These are phyloP conservation scores for Ispidina lecontei DNA, from an alignment of 2,797 vertebrate genomes.

Conservation along the genomic window DNA sequence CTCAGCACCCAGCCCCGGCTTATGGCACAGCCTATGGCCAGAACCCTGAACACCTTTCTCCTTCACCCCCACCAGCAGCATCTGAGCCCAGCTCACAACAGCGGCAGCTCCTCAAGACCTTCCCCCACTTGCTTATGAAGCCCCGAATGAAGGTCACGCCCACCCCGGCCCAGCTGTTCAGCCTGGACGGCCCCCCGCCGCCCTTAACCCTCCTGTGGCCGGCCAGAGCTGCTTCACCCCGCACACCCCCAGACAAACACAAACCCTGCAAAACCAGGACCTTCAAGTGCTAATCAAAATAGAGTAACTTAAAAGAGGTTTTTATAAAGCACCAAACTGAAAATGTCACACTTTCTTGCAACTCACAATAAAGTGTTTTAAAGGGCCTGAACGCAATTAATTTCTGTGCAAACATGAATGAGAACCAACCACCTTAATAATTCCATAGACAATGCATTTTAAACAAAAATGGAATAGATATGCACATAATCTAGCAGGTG, in stretches of 20 bases:
- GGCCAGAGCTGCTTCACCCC: fast-evolving
- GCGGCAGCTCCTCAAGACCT: fast-evolving
- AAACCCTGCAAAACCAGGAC: neutral
- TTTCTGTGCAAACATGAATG: neutral
- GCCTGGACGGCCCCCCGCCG: too few relatives aligned
- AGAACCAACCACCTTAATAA: neutral
- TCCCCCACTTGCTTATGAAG: fast-evolving
- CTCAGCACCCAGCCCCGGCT: fast-evolving
- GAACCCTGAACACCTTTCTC: too few relatives aligned
- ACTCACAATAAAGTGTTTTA: neutral
- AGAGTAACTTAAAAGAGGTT: neutral
- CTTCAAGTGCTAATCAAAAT: too few relatives aligned
- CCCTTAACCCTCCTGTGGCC: too few relatives aligned
- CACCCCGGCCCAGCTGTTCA: neutral
- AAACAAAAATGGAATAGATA: neutral
- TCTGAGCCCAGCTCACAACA: fast-evolving
- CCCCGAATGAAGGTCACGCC: neutral
- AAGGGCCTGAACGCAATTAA: neutral
- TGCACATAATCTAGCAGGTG: neutral
- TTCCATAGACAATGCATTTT: neutral
- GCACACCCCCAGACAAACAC: neutral
- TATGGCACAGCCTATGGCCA: too few relatives aligned
- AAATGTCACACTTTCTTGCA: fast-evolving
- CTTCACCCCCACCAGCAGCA: fast-evolving
- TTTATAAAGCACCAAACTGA: neutral